Conservation (phyloP, 1,140 invertebrate genomes). For the Acarapis woodi region DNA sequence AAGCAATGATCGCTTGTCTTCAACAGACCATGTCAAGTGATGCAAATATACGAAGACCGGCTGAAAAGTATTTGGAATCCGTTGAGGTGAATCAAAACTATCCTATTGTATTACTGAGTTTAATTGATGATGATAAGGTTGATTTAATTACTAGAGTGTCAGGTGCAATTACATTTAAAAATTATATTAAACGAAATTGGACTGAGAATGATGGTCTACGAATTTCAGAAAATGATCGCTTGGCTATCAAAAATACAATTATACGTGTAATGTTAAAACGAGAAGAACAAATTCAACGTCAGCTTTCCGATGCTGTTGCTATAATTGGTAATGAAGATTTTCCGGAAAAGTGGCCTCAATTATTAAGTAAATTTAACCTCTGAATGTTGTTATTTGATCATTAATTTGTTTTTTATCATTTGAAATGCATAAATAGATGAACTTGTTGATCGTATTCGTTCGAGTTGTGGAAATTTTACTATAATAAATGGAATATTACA, state of each 20-base stretch:
- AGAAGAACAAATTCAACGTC: slow-evolving; percentile 61
- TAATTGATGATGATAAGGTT: slow-evolving; percentile 43
- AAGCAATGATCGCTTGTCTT: slow-evolving; percentile 45
- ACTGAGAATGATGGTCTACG: slow-evolving; percentile 36
- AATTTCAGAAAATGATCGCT: slow-evolving; percentile 47
- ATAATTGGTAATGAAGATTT: slow-evolving; percentile 83
- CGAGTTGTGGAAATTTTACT: slow-evolving; percentile 55
- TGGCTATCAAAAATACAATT: slow-evolving; percentile 50
- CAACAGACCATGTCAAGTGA: slow-evolving; percentile 65
- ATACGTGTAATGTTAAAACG: slow-evolving; percentile 73
- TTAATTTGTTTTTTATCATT: not conserved
- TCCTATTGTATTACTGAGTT: slow-evolving; percentile 46
- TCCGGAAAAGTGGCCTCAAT: slow-evolving; percentile 66
- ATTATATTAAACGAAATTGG: slow-evolving; percentile 88
- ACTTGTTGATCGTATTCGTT: slow-evolving; percentile 4
- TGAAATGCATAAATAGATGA: not conserved
- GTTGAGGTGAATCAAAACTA: slow-evolving; percentile 74
- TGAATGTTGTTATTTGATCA: not conserved
- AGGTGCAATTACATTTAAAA: slow-evolving; percentile 78
- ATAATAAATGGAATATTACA: slow-evolving; percentile 77
- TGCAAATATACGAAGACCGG: slow-evolving; percentile 40
- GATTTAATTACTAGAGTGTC: slow-evolving; percentile 49
- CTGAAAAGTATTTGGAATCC: slow-evolving; percentile 68
- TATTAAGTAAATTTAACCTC: slow-evolving; percentile 23
- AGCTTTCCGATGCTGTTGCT: slow-evolving; percentile 78